Base-by-base conservation (phyloP, 2,888 invertebrate species). In the Tenthredo mesomela region DNA sequence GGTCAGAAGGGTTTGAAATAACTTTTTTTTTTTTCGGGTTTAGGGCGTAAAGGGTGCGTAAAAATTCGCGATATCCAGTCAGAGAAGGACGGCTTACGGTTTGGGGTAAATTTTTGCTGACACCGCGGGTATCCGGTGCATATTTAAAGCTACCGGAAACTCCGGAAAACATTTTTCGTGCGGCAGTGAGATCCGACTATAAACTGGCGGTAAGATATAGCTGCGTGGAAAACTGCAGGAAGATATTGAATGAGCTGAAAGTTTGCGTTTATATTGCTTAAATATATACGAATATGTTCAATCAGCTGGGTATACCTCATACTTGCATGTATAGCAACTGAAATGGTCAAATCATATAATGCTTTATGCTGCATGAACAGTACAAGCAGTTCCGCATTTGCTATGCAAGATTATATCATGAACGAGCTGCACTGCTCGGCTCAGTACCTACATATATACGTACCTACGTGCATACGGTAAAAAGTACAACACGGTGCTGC, bases 401-500 rank as follows among this genome's bases (percentile, higher is more conserved):
- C 87, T 87, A 88, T 85, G 71, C 84, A 86, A 86, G 88, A 89
- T 88, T 84, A 85, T 86, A 88, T 89, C 88, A 85, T 77, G 85
- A 58, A 80, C 61, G 82, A 65, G 47, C 65, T 54, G 43, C 70
- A 43, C 54, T 29, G 50, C 50, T 58, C 47, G 78, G 40, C 54
- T n/a, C n/a, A 18, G 54, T n/a, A 54, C 47, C 47, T 47, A 2
- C 18, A 5, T n/a, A 50, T 0, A 12, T 47, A 47, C 15, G 15
- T 54, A 43, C 37, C 40, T 73, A 25, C 54, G 15, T 18, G 47
- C 25, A 33, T 21, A 2, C 25, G 67, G 67, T 47, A 82, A 82
- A 70, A 80, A 82, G 67, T 70, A 82, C 47, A 33, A 67, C 43
- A 70, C 29, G 82, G 67, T n/a, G 86, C 87, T 58, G 21, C 40